Conservation (phyloP, 2,888 invertebrate species). For the Priapulus caudatus region DNA sequence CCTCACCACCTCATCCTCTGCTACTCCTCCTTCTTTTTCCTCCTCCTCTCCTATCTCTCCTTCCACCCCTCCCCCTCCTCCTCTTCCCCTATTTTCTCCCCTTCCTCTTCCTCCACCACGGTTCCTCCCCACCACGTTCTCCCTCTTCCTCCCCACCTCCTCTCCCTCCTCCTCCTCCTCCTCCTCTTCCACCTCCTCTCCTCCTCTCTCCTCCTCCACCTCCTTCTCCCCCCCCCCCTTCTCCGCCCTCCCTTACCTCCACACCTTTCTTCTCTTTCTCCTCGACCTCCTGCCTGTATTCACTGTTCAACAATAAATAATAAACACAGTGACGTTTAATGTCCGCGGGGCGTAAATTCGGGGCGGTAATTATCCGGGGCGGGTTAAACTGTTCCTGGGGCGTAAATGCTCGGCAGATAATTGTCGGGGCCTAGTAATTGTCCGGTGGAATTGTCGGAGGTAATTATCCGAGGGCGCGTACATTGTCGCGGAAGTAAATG, state of each 20-base stretch:
- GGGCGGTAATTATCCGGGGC: too few species aligned
- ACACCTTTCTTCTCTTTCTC: constrained; percentile 14
- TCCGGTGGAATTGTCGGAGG: too few species aligned
- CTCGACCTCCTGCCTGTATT: constrained; percentile 17
- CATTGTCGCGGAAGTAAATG: too few species aligned
- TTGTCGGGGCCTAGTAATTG: too few species aligned
- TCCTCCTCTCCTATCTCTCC: constrained; percentile 47
- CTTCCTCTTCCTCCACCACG: constrained; percentile 28
- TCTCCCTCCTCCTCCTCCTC: constrained; percentile 43
- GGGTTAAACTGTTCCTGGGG: too few species aligned
- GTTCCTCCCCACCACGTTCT: constrained; percentile 29
- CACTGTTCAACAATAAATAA: constrained; percentile 7
- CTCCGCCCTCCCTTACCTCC: constrained; percentile 21
- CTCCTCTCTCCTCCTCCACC: constrained; percentile 36
- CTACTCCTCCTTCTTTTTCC: not conserved
- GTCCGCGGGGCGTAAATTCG: too few species aligned
- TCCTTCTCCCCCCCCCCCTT: constrained; percentile 45
- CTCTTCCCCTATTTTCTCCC: constrained; percentile 48
- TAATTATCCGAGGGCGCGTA: too few species aligned
- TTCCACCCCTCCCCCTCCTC: constrained; percentile 48
- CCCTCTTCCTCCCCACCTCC: constrained; percentile 43
- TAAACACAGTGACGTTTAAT: too few species aligned
- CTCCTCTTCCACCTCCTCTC: constrained; percentile 18
- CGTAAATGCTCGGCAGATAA: too few species aligned
- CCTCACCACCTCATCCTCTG: too few species aligned